Base-by-base conservation (phyloP, 92 coral and sea anemone genomes). In the Meandrina meandrites region DNA sequence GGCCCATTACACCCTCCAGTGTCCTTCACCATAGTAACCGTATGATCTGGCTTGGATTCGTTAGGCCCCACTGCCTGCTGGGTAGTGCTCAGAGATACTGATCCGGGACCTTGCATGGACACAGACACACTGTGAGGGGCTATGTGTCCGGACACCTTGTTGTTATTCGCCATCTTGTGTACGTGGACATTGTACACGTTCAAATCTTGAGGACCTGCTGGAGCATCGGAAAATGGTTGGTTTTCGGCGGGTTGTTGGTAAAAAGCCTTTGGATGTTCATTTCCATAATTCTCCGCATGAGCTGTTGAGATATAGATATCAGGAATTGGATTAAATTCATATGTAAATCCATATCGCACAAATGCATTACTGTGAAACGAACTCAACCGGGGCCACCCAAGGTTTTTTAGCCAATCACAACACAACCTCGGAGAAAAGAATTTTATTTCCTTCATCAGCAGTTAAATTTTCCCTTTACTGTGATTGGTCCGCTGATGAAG, bases 51-150 rank as follows among this genome's bases (percentile, higher is more conserved):
- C 35, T 57, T 74, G 19, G 53, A 42, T 10, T 54, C 58, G 14
- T 53, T 60, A 3, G 80, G 73, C 1, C 66, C 73, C 18, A 84
- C 80, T 18, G 31, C 57, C 28, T 24, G 36, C 32, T 57, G 74
- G 48, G 54, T 58, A n/a, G 83, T 66, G 32, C 18, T 15, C 67
- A 85, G 32, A 1, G 56, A 32, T 18, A 85, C 69, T 36, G 30
- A 18, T 1, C 88, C 88, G 0, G 88, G 88, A 36, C 88, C 88
- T 36, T 85, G 83, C 88, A 85, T 85, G 19, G 82, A 8, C 18
- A 85, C 48, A 19, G 88, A 50, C 45, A 67, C 78, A 22, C 62
- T 50, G 76, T 85, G 66, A 3, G 78, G 76, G n/a, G 21, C 74
- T 24, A 85, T 17, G 50, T 76, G 75, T 0, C 76, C 82, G 15